Evolutionary conservation across 2,888 invertebrate species (phyloP), one percentile per base, ranked within the genome.

Genomic region (Rhamphomyia laevipes): DNA sequence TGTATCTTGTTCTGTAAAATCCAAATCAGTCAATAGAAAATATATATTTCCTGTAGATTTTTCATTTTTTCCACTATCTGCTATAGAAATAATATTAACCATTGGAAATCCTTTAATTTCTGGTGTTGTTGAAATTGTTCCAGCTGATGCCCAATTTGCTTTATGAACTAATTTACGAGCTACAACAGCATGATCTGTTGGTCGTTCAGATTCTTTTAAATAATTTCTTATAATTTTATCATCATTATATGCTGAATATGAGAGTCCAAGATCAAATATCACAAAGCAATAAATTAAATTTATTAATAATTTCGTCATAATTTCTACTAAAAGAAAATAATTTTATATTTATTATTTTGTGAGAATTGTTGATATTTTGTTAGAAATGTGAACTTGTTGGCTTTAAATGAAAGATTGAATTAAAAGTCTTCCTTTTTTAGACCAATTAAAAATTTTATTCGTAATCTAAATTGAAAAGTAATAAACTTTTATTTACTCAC

Each of bases 61-160:
- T 1, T 52, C 61, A 10, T 50, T 46, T 5, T 16, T 50, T 43
- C 55, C 57, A 38, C 61, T 65, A 47, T 71, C 71, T 35, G 69
- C 66, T n/a, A 67, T 58, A 1, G 71, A 63, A n/a, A 70, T 62
- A 7, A 71, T 59, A 55, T 70, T 71, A 2, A 70, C 70, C 66
- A 71, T 70, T 17, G 71, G 71, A 54, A 61, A 70, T 17, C 61
- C 64, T 10, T 59, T 51, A 12, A 67, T 57, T 35, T 53, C 49
- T 5, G 53, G 18, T 44, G 64, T 57, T 0, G 64, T 63, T 4
- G 71, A 71, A 43, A 70, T 62, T 35, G 61, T 69, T 17, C 68
- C 70, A 43, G 68, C 59, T 0, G 70, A 55, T 7, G 67, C 63
- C 71, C 71, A 71, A 42, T 62, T 58, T 1, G 65, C 60, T 11